Evolutionary conservation across 92 coral and sea anemone genomes (phyloP).

Genomic region (Phenganax marumi): DNA sequence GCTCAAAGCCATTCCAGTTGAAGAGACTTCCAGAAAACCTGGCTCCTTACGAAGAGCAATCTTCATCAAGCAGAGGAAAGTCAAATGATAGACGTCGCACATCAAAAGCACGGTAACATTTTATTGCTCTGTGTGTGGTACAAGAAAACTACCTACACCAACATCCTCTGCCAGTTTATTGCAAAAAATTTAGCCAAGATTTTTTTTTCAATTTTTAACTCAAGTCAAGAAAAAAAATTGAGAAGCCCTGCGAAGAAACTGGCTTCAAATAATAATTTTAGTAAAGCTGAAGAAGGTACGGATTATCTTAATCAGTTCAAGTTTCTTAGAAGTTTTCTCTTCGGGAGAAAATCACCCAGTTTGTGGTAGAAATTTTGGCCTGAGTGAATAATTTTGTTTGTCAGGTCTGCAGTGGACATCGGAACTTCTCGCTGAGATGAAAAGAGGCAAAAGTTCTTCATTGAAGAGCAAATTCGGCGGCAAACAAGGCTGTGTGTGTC

Average conservation of each 20-base stretch:
- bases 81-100: slow-evolving; percentile 23
- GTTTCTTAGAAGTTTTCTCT: too few species aligned
- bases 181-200: too few species aligned
- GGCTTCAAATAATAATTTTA: not conserved
- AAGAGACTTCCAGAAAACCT: slow-evolving; percentile 13
- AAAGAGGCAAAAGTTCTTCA: slow-evolving; percentile 59
- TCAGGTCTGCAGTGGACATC: slow-evolving; percentile 86
- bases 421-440: slow-evolving; percentile 83
- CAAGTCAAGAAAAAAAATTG: too few species aligned
- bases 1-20: slow-evolving; percentile 28
- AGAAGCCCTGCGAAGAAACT: not conserved
- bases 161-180: too few species aligned
- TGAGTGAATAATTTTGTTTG: not conserved
- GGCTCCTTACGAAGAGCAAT: not conserved
- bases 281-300: not conserved
- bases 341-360: too few species aligned
- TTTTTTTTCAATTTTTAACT: too few species aligned
- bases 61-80: not conserved
- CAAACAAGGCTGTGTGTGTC: not conserved
- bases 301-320: not conserved
- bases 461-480: slow-evolving; percentile 11
- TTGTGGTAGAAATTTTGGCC: too few species aligned
- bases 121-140: not conserved
- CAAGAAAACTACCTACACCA: not conserved
- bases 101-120: slow-evolving; percentile 6